Percentiles rank a stretch among this genome's conserved stretches.
Evolutionary conservation across 2,888 invertebrate species (phyloP).

Genomic region (Acleris cristana): DNA sequence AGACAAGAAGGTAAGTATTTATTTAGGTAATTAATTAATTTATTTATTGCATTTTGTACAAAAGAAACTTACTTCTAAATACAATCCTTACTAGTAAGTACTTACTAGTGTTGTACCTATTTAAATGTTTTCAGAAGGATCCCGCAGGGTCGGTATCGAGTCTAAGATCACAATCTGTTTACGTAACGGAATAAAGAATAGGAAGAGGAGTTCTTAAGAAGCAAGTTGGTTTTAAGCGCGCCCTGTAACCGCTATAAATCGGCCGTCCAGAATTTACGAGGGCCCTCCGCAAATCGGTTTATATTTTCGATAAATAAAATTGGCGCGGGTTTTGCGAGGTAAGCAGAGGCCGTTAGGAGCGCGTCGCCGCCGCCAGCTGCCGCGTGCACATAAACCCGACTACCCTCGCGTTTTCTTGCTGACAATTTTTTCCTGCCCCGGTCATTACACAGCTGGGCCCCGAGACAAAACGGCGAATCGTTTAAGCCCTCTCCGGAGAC

Average conservation of each 20-base stretch:
- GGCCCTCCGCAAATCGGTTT: constrained; percentile 83
- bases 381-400: constrained; percentile 81
- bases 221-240: constrained; percentile 77
- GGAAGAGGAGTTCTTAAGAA: constrained; percentile 70
- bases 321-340: constrained; percentile 83
- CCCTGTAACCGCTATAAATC: constrained; percentile 81
- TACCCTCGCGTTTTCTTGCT: constrained; percentile 84
- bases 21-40: too few species aligned
- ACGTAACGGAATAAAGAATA: constrained; percentile 53
- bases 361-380: constrained; percentile 75
- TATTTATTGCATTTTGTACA: too few species aligned
- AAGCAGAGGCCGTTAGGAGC: constrained; percentile 82
- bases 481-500: constrained; percentile 83
- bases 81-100: too few species aligned
- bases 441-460: constrained; percentile 84
- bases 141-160: constrained; percentile 17
- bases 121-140: not conserved
- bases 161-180: constrained; percentile 37
- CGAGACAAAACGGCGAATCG: constrained; percentile 84
- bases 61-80: too few species aligned
- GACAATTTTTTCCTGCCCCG: constrained; percentile 83
- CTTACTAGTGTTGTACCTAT: too few species aligned
- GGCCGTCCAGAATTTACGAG: constrained; percentile 79
- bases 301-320: constrained; percentile 85
- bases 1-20: too few species aligned